Evolutionary conservation across 2,888 invertebrate genomes (phyloP).

Genomic region (Caradrina clavipalpis): DNA sequence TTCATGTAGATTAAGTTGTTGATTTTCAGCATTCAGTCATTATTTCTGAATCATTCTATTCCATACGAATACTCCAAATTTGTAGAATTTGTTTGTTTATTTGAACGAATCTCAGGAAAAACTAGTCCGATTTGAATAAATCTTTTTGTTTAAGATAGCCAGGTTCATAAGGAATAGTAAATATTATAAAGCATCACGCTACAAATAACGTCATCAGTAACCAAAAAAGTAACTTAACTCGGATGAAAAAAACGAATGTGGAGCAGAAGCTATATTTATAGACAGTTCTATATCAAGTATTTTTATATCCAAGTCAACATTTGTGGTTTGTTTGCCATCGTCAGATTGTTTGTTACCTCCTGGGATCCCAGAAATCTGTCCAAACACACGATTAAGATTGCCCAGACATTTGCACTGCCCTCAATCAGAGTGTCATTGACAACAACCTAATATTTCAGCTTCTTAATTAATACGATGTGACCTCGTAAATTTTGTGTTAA

Average conservation of each 20-base stretch:
- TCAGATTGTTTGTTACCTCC: neutral
- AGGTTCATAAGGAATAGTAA: no score
- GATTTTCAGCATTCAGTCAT: neutral
- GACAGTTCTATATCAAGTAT: neutral
- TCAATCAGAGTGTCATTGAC: constrained; percentile 42
- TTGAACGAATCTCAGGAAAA: no score
- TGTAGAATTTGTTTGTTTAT: no score
- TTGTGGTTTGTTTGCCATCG: neutral
- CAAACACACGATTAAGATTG: constrained; percentile 17
- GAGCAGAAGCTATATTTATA: no score
- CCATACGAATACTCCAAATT: no score
- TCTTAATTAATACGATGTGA: constrained; percentile 56
- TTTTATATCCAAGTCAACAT: neutral
- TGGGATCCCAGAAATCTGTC: constrained; percentile 22
- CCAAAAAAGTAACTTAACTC: no score
- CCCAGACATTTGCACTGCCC: constrained; percentile 43
- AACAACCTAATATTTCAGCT: constrained; percentile 50
- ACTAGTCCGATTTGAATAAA: no score
- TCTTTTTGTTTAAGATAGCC: no score
- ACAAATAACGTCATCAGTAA: no score
- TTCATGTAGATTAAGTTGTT: neutral
- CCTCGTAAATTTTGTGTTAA: constrained; percentile 55
- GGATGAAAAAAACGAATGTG: no score
- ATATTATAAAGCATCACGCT: no score
- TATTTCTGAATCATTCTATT: neutral